Evolutionary conservation across 2,888 invertebrate genomes (phyloP).

Genomic region (Luffia ferchaultella): DNA sequence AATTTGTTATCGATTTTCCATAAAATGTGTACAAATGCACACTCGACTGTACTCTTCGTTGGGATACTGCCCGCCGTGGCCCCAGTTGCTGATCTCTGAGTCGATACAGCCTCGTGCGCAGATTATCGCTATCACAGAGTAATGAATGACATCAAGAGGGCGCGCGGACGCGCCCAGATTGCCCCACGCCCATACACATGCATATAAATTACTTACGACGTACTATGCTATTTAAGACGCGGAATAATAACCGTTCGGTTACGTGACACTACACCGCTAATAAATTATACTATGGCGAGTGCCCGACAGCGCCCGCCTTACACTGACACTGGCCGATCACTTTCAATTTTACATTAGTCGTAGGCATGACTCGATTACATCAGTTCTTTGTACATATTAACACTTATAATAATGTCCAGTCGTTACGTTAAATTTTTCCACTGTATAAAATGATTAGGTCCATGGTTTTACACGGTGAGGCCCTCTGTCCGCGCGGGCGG

Average conservation of each 20-base stretch:
- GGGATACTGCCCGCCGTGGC: slow-evolving; percentile 1
- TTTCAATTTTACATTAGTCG: neutral
- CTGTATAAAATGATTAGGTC: slow-evolving; percentile 8
- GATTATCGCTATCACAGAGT: slow-evolving; percentile 56
- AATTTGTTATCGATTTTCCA: slow-evolving; percentile 54
- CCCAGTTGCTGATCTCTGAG: slow-evolving; percentile 5
- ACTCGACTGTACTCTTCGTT: slow-evolving; percentile 22
- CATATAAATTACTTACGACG: slow-evolving; percentile 55
- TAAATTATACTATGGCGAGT: neutral
- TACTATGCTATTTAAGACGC: slow-evolving; percentile 54
- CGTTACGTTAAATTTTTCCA: slow-evolving; percentile 10
- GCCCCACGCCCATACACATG: slow-evolving; percentile 63
- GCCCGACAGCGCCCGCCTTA: neutral
- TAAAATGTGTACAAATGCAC: slow-evolving; percentile 40
- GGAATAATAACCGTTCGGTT: slow-evolving; percentile 47
- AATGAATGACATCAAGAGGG: slow-evolving; percentile 61
- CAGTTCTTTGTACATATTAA: slow-evolving; percentile 11
- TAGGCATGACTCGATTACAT: neutral
- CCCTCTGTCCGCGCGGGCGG: slow-evolving; percentile 76
- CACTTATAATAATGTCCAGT: slow-evolving; percentile 11
- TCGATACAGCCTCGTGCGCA: slow-evolving; percentile 39
- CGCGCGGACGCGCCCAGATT: slow-evolving; percentile 49
- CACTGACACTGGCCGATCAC: neutral
- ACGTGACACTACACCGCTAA: slow-evolving; percentile 42
- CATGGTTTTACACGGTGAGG: slow-evolving; percentile 69